A percentile compares a stretch with the other conserved stretches of the same genome.
These are phyloP conservation scores for Heliconius hewitsoni DNA, from an alignment of 1,140 invertebrate species.

Conservation along the genomic window DNA sequence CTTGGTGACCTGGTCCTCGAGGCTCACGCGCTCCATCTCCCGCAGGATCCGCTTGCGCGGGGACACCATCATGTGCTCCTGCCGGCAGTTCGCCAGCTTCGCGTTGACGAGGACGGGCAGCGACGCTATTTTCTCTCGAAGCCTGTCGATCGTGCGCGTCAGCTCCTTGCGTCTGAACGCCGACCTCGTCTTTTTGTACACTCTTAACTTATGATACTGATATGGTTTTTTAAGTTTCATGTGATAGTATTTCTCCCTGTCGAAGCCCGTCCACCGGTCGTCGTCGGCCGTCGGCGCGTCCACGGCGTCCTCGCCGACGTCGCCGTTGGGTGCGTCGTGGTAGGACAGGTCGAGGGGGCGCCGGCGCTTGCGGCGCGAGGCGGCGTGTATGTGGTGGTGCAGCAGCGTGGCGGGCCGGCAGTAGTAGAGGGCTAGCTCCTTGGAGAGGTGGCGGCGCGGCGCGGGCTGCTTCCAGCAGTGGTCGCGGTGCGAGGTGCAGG, in stretches of 20 bases:
- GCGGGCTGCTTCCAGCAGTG: conserved; percentile 92
- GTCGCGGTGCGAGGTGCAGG: conserved; percentile 88
- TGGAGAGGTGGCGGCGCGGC: conserved; percentile 87
- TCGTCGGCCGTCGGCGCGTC: conserved; percentile 62
- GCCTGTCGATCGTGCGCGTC: conserved; percentile 71
- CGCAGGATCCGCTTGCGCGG: conserved; percentile 88
- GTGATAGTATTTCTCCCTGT: conserved; percentile 73
- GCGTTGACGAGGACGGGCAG: conserved; percentile 74
- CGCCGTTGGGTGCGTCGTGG: conserved; percentile 65
- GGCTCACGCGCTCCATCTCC: conserved; percentile 87
- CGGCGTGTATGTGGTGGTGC: conserved; percentile 68
- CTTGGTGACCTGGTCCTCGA: conserved; percentile 83
- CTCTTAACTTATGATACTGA: conserved; percentile 79
- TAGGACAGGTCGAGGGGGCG: conserved; percentile 75
- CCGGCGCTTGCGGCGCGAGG: conserved; percentile 81
- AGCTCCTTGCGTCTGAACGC: conserved; percentile 67
- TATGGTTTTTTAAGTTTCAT: conserved; percentile 79
- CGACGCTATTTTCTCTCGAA: conserved; percentile 73
- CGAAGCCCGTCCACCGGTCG: conserved; percentile 64
- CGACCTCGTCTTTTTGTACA: conserved; percentile 74
- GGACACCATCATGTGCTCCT: conserved; percentile 83
- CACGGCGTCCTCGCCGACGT: conserved; percentile 63
- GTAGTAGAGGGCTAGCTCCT: conserved; percentile 88
- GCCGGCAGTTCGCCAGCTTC: conserved; percentile 71
- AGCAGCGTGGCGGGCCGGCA: conserved; percentile 82